Evolutionary conservation across 2,113 vertebrate species (phyloP).

Genomic region (Ptychochromis oligacanthus): DNA sequence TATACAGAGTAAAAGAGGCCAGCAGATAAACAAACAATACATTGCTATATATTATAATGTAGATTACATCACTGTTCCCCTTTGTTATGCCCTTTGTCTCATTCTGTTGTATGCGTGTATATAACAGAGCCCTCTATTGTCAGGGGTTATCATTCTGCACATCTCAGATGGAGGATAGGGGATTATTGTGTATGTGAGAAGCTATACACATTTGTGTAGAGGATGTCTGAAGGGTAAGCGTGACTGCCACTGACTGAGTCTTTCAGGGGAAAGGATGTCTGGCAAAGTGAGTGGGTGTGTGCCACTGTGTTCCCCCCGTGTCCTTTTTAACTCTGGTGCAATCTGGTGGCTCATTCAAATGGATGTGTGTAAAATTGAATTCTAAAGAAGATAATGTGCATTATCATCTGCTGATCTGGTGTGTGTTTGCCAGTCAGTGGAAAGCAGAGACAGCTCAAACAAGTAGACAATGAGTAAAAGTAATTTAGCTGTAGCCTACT

Average conservation of each 20-base stretch:
- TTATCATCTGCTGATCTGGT: background rate
- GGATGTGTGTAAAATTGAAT: background rate
- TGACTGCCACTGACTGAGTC: background rate
- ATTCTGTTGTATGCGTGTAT: background rate
- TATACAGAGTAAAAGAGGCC: conserved; percentile 17
- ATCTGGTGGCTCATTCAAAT: background rate
- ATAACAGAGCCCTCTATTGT: conserved; percentile 11
- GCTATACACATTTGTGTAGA: conserved; percentile 23
- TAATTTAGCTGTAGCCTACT: background rate
- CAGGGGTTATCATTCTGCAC: conserved; percentile 7
- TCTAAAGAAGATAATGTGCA: background rate
- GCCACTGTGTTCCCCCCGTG: background rate
- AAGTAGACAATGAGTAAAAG: background rate
- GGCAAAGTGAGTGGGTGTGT: background rate
- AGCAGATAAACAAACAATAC: conserved; percentile 19
- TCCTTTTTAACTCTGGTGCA: background rate
- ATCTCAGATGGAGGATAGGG: conserved; percentile 22
- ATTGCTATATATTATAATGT: conserved; percentile 8
- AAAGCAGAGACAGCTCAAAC: background rate
- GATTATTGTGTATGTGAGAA: background rate
- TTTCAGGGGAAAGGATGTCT: conserved; percentile 2
- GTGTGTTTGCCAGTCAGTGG: background rate
- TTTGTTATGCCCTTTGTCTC: conserved; percentile 21
- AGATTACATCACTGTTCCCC: background rate
- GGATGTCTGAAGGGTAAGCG: conserved; percentile 51